Base-by-base conservation (phyloP, 2,797 vertebrate genomes). In the Crotalus adamanteus region DNA sequence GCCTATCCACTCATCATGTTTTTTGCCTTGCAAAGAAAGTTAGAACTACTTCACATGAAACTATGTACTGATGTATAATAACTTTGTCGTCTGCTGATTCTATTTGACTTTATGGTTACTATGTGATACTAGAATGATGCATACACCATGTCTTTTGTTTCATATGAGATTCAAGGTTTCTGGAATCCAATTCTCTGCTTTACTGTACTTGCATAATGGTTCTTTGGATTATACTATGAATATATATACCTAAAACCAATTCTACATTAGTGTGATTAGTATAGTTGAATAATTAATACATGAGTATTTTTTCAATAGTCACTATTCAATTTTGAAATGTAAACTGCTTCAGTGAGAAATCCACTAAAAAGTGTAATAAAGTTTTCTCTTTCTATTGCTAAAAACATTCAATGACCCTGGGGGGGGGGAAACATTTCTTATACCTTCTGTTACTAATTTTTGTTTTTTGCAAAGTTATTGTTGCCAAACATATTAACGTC, bases 11-110 rank as follows among this genome's bases (percentile, higher is more conserved):
- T 59, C 18, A 7, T 85, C 4, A 7, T 92, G 91, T 94, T 22
- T 56, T 94, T 94, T 61, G 83, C 26, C 31, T 1, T 86, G 91
- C 90, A 93, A 95, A 96, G 42, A 16, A 92, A 61, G 47, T 92
- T 78, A 87, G 93, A 69, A 83, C 85, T 90, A 61, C 14, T 51
- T 94, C 94, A 37, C 91, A 92, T 4, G 91, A 87, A 13, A 89
- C 85, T 25, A n/a, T 37, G 53, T 25, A n/a, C 65, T 92, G 63
- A 28, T 94, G 57, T 94, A 85, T 42, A 88, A 92, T 91, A 94
- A 87, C 88, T 47, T 47, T 83, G 63, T 12, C 2, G 3, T 47
- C 16, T 22, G 3, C 16, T 31, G 28, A 55, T 47, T 87, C 20
- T 47, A 37, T 51, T 78, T 20, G 61, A 91, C 85, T 73, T 37